Conservation (phyloP, 2,113 vertebrate genomes). For the Pholis gunnellus region DNA sequence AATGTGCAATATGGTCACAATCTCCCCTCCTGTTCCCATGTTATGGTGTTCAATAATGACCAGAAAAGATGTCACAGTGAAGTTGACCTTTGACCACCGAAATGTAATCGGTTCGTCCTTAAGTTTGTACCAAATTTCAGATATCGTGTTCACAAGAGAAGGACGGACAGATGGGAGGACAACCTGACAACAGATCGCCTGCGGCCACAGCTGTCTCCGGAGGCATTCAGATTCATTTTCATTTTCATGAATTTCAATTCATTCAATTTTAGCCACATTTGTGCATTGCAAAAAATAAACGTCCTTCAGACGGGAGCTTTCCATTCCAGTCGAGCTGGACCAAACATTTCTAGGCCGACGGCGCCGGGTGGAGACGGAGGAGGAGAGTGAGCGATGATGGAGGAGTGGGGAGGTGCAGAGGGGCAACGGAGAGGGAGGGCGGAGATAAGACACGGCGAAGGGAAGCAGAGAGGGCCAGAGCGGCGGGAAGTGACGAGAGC, state of each 20-base stretch:
- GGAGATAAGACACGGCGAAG: slow-evolving; percentile 54
- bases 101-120: neutral
- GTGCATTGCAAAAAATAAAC: neutral
- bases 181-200: neutral
- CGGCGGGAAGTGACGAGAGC: slow-evolving; percentile 62
- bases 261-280: neutral
- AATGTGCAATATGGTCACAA: neutral
- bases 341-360: slow-evolving; percentile 16
- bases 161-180: neutral
- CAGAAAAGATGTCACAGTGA: neutral
- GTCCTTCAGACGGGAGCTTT: neutral
- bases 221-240: neutral
- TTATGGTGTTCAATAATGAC: neutral
- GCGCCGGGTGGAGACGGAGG: slow-evolving; percentile 29
- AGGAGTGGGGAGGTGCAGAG: slow-evolving; percentile 43
- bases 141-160: neutral
- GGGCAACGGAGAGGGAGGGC: slow-evolving; percentile 48
- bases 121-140: neutral
- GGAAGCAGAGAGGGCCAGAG: slow-evolving; percentile 48
- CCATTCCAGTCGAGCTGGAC: slow-evolving; percentile 1
- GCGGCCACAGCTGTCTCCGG: neutral
- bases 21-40: neutral
- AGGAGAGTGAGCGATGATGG: slow-evolving; percentile 52
- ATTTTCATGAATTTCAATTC: neutral
- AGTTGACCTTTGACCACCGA: neutral